Evolutionary conservation across 92 coral and sea anemone genomes (phyloP).

Genomic region (Siderastrea siderea): DNA sequence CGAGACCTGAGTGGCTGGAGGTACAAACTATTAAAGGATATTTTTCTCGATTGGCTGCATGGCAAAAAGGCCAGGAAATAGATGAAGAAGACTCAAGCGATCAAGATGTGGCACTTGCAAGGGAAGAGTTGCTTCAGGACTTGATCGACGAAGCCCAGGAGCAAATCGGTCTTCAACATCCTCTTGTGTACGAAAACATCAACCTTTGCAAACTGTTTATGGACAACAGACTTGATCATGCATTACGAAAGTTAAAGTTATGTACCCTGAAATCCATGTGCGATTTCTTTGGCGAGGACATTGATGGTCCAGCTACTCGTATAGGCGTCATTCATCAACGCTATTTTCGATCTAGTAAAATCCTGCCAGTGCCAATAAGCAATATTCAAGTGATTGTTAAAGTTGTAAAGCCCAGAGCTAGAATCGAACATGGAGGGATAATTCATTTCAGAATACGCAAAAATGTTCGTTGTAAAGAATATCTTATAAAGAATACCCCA

Average conservation of each 20-base stretch:
- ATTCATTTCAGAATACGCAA: too few relatives aligned
- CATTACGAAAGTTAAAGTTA: constrained; percentile 22
- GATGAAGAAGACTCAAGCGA: constrained; percentile 21
- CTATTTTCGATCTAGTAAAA: constrained; percentile 6
- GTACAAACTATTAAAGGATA: constrained; percentile 35
- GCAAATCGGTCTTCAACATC: constrained; percentile 37
- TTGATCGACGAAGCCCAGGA: constrained; percentile 7
- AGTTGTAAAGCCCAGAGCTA: too few relatives aligned
- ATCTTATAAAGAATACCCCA: too few relatives aligned
- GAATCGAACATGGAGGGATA: too few relatives aligned
- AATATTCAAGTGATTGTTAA: too few relatives aligned
- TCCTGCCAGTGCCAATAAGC: constrained; percentile 33
- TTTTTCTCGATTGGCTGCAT: constrained; percentile 53
- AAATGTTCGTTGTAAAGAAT: too few relatives aligned
- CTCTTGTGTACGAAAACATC: constrained; percentile 12
- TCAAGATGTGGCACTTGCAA: constrained; percentile 32
- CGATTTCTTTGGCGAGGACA: constrained; percentile 25
- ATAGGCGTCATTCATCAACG: constrained; percentile 30
- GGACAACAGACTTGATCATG: background rate
- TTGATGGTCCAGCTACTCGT: constrained; percentile 23
- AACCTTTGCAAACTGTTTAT: constrained; percentile 18
- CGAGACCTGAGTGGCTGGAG: constrained; percentile 49
- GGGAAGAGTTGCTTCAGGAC: constrained; percentile 20
- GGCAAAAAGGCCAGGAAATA: constrained; percentile 26
- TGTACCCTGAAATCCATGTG: constrained; percentile 13